These are phyloP conservation scores for Tiliacea citrago DNA, from an alignment of 2,888 invertebrate species.

Conservation along the genomic window DNA sequence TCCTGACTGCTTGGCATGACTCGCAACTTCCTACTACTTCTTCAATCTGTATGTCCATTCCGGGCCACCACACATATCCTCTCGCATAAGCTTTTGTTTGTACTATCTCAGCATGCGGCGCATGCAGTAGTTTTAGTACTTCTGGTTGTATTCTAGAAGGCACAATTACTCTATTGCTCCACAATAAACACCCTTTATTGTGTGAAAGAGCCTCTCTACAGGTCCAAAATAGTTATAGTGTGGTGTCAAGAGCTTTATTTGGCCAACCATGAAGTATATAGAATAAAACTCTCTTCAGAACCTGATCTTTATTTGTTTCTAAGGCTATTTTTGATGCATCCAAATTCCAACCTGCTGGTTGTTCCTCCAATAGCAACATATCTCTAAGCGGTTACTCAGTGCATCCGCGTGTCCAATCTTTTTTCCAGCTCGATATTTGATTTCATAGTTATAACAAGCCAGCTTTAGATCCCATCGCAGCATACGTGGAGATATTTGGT, in stretches of 20 bases:
- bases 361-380: neutral
- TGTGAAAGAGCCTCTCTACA: conserved; percentile 1
- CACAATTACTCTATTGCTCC: neutral
- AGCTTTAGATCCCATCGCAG: neutral
- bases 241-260: too few species aligned
- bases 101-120: neutral
- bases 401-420: neutral
- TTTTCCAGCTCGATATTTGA: neutral
- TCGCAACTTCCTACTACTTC: neutral
- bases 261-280: neutral
- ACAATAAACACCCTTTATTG: neutral
- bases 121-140: neutral
- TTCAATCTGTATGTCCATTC: neutral
- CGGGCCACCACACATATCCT: neutral
- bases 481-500: too few species aligned
- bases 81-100: neutral
- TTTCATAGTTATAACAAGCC: neutral
- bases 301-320: neutral
- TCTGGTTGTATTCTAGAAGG: neutral
- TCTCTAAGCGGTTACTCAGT: too few species aligned
- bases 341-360: neutral
- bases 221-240: neutral
- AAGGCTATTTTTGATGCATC: neutral
- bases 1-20: neutral
- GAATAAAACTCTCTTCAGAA: neutral